Base-by-base conservation (phyloP, 2,888 invertebrate genomes). In the Melinaea marsaeus region DNA sequence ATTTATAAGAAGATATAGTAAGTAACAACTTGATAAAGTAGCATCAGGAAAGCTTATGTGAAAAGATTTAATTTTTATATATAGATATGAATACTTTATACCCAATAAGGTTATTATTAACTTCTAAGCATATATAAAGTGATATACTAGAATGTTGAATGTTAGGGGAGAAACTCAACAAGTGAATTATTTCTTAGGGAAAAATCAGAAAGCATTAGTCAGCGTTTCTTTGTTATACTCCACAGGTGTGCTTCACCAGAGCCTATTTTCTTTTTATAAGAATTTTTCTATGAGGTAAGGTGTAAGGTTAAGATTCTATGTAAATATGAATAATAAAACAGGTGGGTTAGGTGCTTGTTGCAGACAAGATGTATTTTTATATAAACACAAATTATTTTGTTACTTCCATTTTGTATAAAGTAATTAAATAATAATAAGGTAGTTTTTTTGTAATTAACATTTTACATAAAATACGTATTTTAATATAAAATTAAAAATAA, bases 101-200 rank as follows among this genome's bases (percentile, higher is more conserved):
- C 5, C 37, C 37, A 37, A 37, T 37, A 37, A 37, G 4, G 37
- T 37, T 6, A 42, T 42, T 7, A 7, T 42, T 0, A 42, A 3
- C 42, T 47, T 63, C n/a, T n/a, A n/a, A n/a, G n/a, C n/a, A n/a
- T 59, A 55, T 58, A 55, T 55, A 58, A 66, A 58, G 58, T 62
- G 62, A 67, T 61, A 67, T 61, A 59, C 35, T 61, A 22, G 58
- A 61, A 57, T 55, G 77, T 77, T 73, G 76, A 75, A 74, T 75
- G 72, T 73, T 75, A 74, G 74, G 76, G 78, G 76, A 57, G 63
- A 75, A 81, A 84, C 82, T 86, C 87, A 87, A 86, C 87, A 87
- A 86, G 87, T 87, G 86, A 84, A 84, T 84, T 85, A 85, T 86
- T 85, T 84, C 82, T 84, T 84, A 80, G 81, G 74, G 79, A 85